phyloP scores from a whole-genome alignment of 2,888 invertebrate genomes.

The Brenthis hecate region DNA sequence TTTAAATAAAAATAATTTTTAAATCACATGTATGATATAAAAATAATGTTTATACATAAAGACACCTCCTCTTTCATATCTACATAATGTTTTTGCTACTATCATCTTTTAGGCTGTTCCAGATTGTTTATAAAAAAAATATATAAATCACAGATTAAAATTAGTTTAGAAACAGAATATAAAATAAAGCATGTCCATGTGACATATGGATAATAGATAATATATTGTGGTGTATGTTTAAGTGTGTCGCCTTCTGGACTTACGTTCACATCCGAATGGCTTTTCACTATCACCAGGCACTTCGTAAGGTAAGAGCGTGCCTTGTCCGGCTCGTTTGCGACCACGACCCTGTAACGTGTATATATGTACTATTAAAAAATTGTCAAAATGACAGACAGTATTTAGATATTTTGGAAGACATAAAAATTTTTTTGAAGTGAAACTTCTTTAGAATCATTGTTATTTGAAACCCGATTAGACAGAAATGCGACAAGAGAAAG shows the following conservation, averaged over 20 bases:
- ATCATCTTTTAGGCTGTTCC: no score
- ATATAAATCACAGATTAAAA: not conserved
- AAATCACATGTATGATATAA: no score
- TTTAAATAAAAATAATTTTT: no score
- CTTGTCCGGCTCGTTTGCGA: constrained; percentile 76
- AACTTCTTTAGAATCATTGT: no score
- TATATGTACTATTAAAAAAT: not conserved
- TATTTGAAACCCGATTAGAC: no score
- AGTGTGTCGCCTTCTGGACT: constrained; percentile 81
- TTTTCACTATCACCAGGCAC: constrained; percentile 91
- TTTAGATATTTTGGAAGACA: no score
- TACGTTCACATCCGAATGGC: constrained; percentile 95
- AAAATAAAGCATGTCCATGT: constrained; percentile 6
- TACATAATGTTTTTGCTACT: no score
- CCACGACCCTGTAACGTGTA: constrained; percentile 70
- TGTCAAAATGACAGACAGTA: no score
- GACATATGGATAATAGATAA: not conserved
- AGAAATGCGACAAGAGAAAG: no score
- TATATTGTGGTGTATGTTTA: not conserved
- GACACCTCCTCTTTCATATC: no score
- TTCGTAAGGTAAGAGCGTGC: constrained; percentile 79
- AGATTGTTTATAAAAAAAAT: not conserved
- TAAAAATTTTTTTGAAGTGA: no score
- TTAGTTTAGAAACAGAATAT: not conserved
- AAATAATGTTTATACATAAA: no score